phyloP scores from a whole-genome alignment of 2,888 invertebrate species.

The Ectemnius lituratus region DNA sequence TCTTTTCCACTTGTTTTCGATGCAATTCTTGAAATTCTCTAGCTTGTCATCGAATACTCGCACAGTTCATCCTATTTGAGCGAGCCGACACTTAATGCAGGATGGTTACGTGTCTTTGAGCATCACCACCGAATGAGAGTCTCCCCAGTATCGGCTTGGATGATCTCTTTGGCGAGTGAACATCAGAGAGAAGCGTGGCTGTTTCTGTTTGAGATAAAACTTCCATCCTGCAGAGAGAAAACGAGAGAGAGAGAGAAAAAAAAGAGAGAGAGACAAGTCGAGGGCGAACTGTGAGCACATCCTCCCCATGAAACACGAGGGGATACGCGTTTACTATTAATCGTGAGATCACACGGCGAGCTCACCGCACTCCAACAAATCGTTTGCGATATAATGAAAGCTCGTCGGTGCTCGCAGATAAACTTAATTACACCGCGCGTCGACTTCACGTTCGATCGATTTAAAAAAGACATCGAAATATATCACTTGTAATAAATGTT shows the following conservation, averaged over 20 bases:
- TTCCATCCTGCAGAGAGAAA: slow-evolving; percentile 24
- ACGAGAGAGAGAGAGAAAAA: no score
- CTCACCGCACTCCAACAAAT: slow-evolving; percentile 12
- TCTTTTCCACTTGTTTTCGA: no score
- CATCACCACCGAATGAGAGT: slow-evolving; percentile 8
- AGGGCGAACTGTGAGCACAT: slow-evolving; percentile 9
- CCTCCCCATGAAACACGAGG: slow-evolving; percentile 20
- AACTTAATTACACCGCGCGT: slow-evolving; percentile 2
- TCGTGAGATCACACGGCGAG: slow-evolving; percentile 8
- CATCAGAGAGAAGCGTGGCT: slow-evolving; percentile 20
- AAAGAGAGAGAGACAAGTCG: neutral
- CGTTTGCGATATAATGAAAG: slow-evolving; percentile 2
- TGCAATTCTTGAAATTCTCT: no score
- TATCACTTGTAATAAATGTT: no score
- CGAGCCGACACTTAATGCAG: no score
- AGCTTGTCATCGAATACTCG: no score
- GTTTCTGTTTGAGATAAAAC: slow-evolving; percentile 36
- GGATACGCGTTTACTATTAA: slow-evolving; percentile 9
- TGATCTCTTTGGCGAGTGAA: slow-evolving; percentile 28
- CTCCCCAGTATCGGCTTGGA: slow-evolving; percentile 13
- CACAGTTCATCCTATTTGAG: no score
- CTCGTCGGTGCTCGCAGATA: no score
- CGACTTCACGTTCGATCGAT: neutral
- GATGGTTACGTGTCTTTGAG: no score
- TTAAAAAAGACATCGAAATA: no score